phyloP scores from a whole-genome alignment of 1,140 invertebrate genomes.

The Rhagoletis pomonella region DNA sequence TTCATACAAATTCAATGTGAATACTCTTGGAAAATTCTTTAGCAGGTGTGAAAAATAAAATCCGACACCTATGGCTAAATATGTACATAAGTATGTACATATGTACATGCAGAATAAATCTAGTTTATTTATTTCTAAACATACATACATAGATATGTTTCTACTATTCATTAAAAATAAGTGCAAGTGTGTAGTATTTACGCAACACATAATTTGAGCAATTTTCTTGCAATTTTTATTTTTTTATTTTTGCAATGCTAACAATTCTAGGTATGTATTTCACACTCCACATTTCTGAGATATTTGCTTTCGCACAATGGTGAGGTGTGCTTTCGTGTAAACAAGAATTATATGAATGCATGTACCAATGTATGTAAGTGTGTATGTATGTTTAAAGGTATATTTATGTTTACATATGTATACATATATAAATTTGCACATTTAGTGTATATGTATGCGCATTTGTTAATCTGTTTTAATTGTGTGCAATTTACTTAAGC shows the following conservation, averaged over 20 bases:
- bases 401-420: too few relatives aligned
- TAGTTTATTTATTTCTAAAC: not conserved
- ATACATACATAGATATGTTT: not conserved
- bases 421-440: too few relatives aligned
- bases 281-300: not conserved
- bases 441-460: not conserved
- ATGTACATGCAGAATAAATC: not conserved
- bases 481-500: conserved; percentile 23
- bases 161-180: too few relatives aligned
- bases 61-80: not conserved
- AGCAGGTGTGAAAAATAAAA: conserved; percentile 32
- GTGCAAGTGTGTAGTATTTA: not conserved
- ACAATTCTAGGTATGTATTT: not conserved
- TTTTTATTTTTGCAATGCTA: not conserved
- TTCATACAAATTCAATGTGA: not conserved
- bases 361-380: too few relatives aligned
- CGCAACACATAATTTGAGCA: not conserved
- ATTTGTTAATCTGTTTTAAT: not conserved
- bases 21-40: conserved; percentile 31
- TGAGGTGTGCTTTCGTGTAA: not conserved
- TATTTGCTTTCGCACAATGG: conserved; percentile 8
- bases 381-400: too few relatives aligned
- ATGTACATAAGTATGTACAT: not conserved
- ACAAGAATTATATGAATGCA: not conserved
- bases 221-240: not conserved